These are phyloP conservation scores for Chiroxiphia lanceolata DNA, from an alignment of 2,797 vertebrate genomes.

Conservation along the genomic window DNA sequence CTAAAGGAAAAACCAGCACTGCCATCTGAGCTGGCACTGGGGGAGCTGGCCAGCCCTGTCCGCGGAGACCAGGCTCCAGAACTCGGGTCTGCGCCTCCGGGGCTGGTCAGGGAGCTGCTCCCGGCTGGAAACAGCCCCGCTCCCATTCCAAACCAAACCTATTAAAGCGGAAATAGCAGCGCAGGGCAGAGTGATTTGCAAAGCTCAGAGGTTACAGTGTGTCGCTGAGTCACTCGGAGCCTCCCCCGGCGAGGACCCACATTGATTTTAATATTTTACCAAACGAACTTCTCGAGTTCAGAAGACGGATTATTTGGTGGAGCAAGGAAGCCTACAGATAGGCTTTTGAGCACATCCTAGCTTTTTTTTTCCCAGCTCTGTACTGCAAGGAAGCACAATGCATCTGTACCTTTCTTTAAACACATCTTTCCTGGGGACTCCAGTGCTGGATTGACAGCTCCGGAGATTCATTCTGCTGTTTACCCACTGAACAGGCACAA, in stretches of 20 bases:
- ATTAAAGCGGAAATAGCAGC: not conserved
- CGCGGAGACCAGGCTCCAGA: not conserved
- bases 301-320: not conserved
- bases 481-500: not conserved
- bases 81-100: fast-evolving
- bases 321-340: not conserved
- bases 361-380: not conserved
- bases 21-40: fast-evolving
- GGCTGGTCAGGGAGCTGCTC: not conserved
- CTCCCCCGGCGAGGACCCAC: fast-evolving
- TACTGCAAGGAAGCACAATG: not conserved
- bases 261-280: not conserved
- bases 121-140: not conserved
- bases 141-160: not conserved
- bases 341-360: not conserved
- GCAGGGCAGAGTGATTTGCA: fast-evolving
- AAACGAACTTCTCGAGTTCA: not conserved
- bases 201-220: not conserved
- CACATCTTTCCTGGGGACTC: not conserved
- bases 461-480: not conserved
- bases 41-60: not conserved
- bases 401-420: not conserved
- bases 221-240: not conserved
- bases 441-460: not conserved
- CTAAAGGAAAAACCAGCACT: not conserved